phyloP scores from a whole-genome alignment of 2,888 invertebrate genomes.

The Noctua janthe region DNA sequence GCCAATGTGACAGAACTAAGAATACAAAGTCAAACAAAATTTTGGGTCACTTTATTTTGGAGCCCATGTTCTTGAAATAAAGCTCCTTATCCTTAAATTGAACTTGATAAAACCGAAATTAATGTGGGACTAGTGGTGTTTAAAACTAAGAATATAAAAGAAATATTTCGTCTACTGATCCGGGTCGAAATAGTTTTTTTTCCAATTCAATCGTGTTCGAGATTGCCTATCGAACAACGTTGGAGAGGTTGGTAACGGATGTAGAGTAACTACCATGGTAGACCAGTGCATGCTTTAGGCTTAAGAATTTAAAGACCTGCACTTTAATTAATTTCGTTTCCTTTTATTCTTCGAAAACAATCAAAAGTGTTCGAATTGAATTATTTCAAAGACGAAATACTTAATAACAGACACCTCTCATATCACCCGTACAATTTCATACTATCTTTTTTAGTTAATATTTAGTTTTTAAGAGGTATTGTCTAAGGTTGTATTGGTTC shows the following conservation, averaged over 20 bases:
- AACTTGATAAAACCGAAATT: constrained; percentile 7
- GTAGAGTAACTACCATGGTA: constrained; percentile 68
- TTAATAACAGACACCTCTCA: neutral
- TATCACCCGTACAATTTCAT: neutral
- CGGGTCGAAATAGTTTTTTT: constrained; percentile 75
- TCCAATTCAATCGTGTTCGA: constrained; percentile 79
- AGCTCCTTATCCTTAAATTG: constrained; percentile 1
- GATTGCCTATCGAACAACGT: constrained; percentile 81
- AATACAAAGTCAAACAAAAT: constrained; percentile 54
- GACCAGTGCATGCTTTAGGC: constrained; percentile 40
- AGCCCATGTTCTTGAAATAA: constrained; percentile 16
- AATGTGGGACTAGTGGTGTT: constrained; percentile 27
- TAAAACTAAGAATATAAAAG: constrained; percentile 55
- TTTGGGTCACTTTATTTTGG: constrained; percentile 22
- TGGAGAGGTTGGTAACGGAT: constrained; percentile 76
- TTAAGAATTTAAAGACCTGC: constrained; percentile 33
- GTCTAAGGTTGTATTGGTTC: constrained; percentile 67
- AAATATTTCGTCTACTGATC: constrained; percentile 72
- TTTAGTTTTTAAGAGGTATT: constrained; percentile 37
- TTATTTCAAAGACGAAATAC: neutral
- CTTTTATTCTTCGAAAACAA: constrained; percentile 3
- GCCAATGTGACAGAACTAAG: constrained; percentile 74
- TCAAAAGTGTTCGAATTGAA: neutral
- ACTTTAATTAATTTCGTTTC: constrained; percentile 6
- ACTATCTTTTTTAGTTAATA: constrained; percentile 4